Base-by-base conservation (phyloP, 2,888 invertebrate species). In the Chloroclystis v-ata region DNA sequence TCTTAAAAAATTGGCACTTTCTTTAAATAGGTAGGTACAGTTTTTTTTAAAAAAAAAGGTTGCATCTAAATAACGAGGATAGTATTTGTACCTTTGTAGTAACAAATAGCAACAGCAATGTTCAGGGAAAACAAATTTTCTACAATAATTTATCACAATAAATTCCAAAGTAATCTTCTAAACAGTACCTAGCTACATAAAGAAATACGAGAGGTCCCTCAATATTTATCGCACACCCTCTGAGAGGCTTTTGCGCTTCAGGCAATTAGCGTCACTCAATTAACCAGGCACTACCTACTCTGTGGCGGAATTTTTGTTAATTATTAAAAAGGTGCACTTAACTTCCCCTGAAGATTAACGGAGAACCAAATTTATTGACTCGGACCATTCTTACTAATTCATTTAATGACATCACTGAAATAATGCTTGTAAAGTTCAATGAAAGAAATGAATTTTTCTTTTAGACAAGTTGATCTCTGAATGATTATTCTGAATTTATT, bases 251-350 rank as follows among this genome's bases (percentile, higher is more conserved):
- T 82, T 81, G 80, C 74, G 81, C 80, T 78, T 82, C 76, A 79
- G 72, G 78, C 73, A 85, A 85, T 87, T 86, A 85, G 81, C 78
- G 78, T 86, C 85, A 85, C 82, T 84, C 87, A 87, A 82, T 86
- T 85, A 87, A 79, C 70, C 83, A 78, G 47, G 52, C 54, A 56
- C 59, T 55, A 59, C 56, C 81, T 79, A 80, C 60, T 59, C 56
- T 55, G 65, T 71, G 63, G 71, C 75, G 77, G 81, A 82, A 81
- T 78, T 84, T 82, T 81, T 75, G 80, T 84, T 83, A 84, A 86
- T 85, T 76, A 84, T 85, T 85, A 82, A 87, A 83, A 80, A 82
- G 82, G 82, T 80, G 83, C 85, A 83, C 85, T 84, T 77, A 78
- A 77, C 69, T 72, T 61, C 57, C 60, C 62, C 56, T 64, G 56